These are phyloP conservation scores for Gymnoscelis rufifasciata DNA, from an alignment of 2,888 invertebrate genomes.

Conservation along the genomic window DNA sequence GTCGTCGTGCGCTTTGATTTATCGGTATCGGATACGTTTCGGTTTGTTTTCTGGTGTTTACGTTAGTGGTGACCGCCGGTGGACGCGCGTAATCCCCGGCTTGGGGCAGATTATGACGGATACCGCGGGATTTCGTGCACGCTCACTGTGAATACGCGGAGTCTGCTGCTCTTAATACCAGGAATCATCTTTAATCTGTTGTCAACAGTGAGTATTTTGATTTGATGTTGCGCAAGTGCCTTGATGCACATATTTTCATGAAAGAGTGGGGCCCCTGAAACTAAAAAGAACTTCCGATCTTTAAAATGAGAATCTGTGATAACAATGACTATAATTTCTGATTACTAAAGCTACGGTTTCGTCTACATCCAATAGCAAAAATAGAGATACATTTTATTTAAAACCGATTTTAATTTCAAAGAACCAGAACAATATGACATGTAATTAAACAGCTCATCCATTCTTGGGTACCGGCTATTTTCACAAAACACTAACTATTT, in stretches of 20 bases:
- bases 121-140: conserved; percentile 68
- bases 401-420: too few species aligned
- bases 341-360: too few species aligned
- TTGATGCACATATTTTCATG: background rate
- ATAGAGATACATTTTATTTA: too few species aligned
- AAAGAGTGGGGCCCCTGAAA: background rate
- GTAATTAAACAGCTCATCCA: too few species aligned
- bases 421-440: too few species aligned
- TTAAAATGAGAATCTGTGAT: too few species aligned
- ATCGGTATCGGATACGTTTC: conserved; percentile 73
- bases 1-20: conserved; percentile 78
- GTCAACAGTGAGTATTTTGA: conserved; percentile 51
- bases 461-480: too few species aligned
- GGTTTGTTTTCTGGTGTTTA: conserved; percentile 74
- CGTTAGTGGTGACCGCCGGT: conserved; percentile 73
- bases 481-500: too few species aligned
- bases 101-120: conserved; percentile 75
- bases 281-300: background rate
- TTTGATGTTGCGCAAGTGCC: conserved; percentile 1
- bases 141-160: conserved; percentile 58
- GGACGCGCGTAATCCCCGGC: conserved; percentile 70
- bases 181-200: conserved; percentile 26
- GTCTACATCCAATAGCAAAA: too few species aligned
- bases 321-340: too few species aligned
- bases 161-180: conserved; percentile 36